phyloP scores from a whole-genome alignment of 1,140 invertebrate genomes.

The Panagrolaimus sp. region DNA sequence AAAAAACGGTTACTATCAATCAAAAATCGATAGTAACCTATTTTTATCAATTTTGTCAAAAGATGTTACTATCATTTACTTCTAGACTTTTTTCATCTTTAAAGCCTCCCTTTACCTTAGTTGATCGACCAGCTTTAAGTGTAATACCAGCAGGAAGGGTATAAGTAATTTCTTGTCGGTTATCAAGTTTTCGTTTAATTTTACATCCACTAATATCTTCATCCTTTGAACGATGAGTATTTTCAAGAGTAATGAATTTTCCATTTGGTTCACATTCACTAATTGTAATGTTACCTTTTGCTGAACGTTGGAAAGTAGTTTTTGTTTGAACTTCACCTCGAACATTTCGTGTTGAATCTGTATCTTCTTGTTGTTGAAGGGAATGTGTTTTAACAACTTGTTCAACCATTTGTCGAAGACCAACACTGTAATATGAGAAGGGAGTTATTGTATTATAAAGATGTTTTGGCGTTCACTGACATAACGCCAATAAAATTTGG shows the following conservation, averaged over 20 bases:
- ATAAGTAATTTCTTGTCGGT: slow-evolving; percentile 57
- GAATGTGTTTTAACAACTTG: slow-evolving; percentile 58
- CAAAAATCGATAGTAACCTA: too few species aligned
- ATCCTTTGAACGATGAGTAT: slow-evolving; percentile 58
- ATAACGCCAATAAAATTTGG: too few species aligned
- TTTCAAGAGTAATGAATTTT: slow-evolving; percentile 62
- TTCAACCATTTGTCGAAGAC: slow-evolving; percentile 58
- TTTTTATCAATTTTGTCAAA: too few species aligned
- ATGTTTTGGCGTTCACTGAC: too few species aligned
- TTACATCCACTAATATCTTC: slow-evolving; percentile 57
- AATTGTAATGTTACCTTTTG: slow-evolving; percentile 60
- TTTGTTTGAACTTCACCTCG: slow-evolving; percentile 62
- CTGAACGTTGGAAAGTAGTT: slow-evolving; percentile 61
- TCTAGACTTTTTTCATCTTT: too few species aligned
- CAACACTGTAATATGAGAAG: slow-evolving; percentile 30
- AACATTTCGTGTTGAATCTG: slow-evolving; percentile 57
- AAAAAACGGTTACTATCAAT: too few species aligned
- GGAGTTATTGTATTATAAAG: too few species aligned
- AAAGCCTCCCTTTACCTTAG: slow-evolving; percentile 35
- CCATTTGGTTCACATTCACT: slow-evolving; percentile 62
- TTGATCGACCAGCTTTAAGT: slow-evolving; percentile 43
- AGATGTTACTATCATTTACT: too few species aligned
- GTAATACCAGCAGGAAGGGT: slow-evolving; percentile 51
- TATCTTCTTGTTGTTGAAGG: slow-evolving; percentile 58
- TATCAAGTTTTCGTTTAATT: slow-evolving; percentile 52